Evolutionary conservation across 2,888 invertebrate genomes (phyloP).

Genomic region (Leucania comma): DNA sequence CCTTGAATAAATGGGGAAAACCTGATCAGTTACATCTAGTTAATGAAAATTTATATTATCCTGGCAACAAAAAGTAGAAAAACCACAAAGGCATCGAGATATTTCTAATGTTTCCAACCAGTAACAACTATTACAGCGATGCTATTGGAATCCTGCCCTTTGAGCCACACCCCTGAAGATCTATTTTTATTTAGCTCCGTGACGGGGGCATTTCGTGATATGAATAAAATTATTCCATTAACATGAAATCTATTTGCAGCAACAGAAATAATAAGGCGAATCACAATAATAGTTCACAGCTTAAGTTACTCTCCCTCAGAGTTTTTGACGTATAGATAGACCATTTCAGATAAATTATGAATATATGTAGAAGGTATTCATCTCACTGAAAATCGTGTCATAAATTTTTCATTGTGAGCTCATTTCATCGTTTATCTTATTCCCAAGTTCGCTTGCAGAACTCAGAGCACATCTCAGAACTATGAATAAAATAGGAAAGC

Average conservation of each 20-base stretch:
- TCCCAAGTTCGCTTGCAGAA: slow-evolving; percentile 24
- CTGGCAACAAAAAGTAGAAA: slow-evolving; percentile 10
- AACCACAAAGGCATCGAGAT: slow-evolving; percentile 11
- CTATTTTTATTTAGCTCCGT: slow-evolving; percentile 66
- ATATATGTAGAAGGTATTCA: slow-evolving; percentile 6
- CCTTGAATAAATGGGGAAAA: slow-evolving; percentile 17
- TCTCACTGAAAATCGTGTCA: slow-evolving; percentile 6
- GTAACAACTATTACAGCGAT: neutral
- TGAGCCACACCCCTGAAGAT: slow-evolving; percentile 47
- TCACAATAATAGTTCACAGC: slow-evolving; percentile 11
- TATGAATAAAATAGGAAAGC: slow-evolving; percentile 54
- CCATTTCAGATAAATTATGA: slow-evolving; percentile 1
- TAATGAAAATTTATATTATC: slow-evolving; percentile 5
- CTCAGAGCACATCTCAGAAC: slow-evolving; percentile 35
- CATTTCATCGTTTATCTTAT: slow-evolving; percentile 25
- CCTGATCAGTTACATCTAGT: slow-evolving; percentile 6
- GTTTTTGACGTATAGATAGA: neutral
- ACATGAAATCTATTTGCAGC: slow-evolving; percentile 23
- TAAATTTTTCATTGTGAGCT: slow-evolving; percentile 8
- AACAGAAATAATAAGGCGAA: slow-evolving; percentile 13
- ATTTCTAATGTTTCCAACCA: neutral
- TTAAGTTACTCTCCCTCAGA: neutral
- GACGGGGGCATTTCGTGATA: slow-evolving; percentile 51
- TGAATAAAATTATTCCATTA: slow-evolving; percentile 46
- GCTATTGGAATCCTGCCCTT: slow-evolving; percentile 45